These are phyloP conservation scores for Trichonephila clavata DNA, from an alignment of 1,140 invertebrate species.

Conservation along the genomic window DNA sequence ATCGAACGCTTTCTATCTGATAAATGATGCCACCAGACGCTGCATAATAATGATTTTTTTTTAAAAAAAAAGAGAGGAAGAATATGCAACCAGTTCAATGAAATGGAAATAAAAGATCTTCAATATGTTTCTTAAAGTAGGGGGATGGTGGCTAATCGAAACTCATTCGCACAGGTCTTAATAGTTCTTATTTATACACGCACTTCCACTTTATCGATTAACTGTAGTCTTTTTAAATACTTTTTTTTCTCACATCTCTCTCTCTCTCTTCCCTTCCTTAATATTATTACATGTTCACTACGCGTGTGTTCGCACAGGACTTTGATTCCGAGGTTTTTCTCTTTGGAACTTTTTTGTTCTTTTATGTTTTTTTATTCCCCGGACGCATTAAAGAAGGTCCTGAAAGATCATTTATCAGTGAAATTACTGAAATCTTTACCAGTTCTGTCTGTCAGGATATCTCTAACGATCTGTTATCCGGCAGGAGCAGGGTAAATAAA, in stretches of 20 bases:
- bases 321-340: constrained; percentile 20
- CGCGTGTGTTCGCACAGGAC: not conserved
- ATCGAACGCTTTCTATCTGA: constrained; percentile 62
- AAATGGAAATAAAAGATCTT: constrained; percentile 67
- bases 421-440: constrained; percentile 72
- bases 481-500: constrained; percentile 50
- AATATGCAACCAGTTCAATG: constrained; percentile 58
- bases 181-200: constrained; percentile 39
- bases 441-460: constrained; percentile 46
- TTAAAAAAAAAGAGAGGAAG: not conserved
- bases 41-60: not conserved
- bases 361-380: constrained; percentile 44
- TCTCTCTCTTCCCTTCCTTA: not conserved
- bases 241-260: constrained; percentile 21
- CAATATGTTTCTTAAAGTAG: constrained; percentile 45
- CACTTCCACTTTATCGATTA: constrained; percentile 36
- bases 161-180: constrained; percentile 50
- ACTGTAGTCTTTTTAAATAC: constrained; percentile 5
- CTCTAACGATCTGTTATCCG: constrained; percentile 67
- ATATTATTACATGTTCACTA: constrained; percentile 18
- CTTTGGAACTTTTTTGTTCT: constrained; percentile 7
- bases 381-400: constrained; percentile 38
- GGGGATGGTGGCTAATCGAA: constrained; percentile 57
- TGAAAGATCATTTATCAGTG: constrained; percentile 67
- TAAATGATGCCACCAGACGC: constrained; percentile 61